Percentiles rank a stretch among this genome's conserved stretches.
phyloP scores from a whole-genome alignment of 2,113 vertebrate species.

The Pan paniscus region DNA sequence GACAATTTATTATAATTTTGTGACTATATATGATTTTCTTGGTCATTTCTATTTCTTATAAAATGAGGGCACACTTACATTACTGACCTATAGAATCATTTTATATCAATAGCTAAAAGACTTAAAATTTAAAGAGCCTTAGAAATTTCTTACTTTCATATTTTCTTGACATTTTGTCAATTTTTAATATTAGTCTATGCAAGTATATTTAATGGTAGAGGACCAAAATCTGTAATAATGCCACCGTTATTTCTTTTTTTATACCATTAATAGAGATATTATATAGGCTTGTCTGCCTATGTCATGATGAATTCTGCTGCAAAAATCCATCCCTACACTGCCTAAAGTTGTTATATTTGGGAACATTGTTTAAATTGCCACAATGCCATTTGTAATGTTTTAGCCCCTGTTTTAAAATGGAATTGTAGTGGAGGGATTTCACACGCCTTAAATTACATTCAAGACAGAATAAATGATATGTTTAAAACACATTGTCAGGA shows the following conservation, averaged over 20 bases:
- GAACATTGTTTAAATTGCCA: no score
- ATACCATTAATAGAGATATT: background rate
- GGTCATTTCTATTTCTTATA: background rate
- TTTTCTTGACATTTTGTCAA: background rate
- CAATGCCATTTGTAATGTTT: no score
- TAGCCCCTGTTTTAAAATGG: no score
- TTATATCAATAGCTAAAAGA: conserved; percentile 1
- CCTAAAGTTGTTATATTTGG: background rate
- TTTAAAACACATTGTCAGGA: background rate
- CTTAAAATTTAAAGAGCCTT: background rate
- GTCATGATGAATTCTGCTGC: background rate
- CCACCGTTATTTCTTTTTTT: background rate
- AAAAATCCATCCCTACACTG: background rate
- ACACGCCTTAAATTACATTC: no score
- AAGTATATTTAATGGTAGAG: background rate
- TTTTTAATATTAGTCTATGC: background rate
- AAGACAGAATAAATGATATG: no score
- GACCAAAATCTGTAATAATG: background rate
- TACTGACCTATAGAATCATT: background rate
- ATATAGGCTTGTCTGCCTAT: background rate
- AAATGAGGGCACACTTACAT: background rate
- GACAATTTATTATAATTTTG: background rate
- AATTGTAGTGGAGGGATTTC: no score
- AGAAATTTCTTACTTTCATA: background rate
- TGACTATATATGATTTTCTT: background rate